A percentile compares a stretch with the other conserved stretches of the same genome.
These are phyloP conservation scores for Lasaia peninsularis DNA, from an alignment of 1,140 invertebrate genomes.

Conservation along the genomic window DNA sequence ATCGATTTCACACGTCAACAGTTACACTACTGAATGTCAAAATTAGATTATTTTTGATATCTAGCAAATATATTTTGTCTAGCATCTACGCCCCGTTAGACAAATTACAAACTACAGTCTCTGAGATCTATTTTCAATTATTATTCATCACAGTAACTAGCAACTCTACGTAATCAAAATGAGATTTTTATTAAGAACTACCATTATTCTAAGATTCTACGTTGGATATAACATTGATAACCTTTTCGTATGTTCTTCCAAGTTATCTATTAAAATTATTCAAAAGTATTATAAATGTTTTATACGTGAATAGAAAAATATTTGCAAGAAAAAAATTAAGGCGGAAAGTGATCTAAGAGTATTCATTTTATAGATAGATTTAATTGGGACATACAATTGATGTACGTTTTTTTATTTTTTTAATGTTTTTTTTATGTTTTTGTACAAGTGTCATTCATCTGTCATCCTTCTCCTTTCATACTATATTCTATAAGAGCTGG, in stretches of 20 bases:
- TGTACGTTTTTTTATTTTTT: conserved; percentile 16
- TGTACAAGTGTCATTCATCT: conserved; percentile 33
- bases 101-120: conserved; percentile 48
- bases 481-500: conserved; percentile 50
- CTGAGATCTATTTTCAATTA: conserved; percentile 54
- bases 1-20: conserved; percentile 26
- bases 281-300: conserved; percentile 2
- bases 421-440: no score
- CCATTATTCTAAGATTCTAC: conserved; percentile 56
- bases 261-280: neutral
- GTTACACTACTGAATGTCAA: conserved; percentile 31
- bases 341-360: neutral
- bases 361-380: neutral
- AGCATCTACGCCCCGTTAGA: conserved; percentile 75
- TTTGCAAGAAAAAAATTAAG: no score
- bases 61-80: conserved; percentile 57
- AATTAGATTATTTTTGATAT: conserved; percentile 30
- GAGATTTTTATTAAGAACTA: conserved; percentile 54
- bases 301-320: neutral
- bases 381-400: neutral
- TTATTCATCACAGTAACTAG: conserved; percentile 64
- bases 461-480: conserved; percentile 40
- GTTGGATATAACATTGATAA: conserved; percentile 49
- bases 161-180: conserved; percentile 59
- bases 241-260: conserved; percentile 33